Percentiles rank a stretch among this genome's conserved stretches.
Evolutionary conservation across 1,140 invertebrate species (phyloP).

Genomic region (Wiebesia pumilae): DNA sequence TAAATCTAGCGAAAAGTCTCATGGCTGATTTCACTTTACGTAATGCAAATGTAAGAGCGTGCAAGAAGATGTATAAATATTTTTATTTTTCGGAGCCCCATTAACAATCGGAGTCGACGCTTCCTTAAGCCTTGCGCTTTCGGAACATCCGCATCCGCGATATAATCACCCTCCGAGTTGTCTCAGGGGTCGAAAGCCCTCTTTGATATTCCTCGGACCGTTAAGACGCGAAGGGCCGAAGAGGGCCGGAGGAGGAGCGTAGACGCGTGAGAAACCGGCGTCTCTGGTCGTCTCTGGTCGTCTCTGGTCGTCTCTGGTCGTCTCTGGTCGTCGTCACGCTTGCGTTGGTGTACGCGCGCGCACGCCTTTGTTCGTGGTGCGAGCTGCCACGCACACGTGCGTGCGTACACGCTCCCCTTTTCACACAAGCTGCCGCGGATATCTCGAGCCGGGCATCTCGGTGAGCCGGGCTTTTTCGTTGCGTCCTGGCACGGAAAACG

Average conservation of each 20-base stretch:
- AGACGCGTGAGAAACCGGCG: conserved; percentile 48
- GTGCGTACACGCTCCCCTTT: not conserved
- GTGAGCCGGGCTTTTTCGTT: not conserved
- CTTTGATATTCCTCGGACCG: too few relatives aligned
- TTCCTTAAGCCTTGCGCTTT: too few relatives aligned
- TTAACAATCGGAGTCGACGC: too few relatives aligned
- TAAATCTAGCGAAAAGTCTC: too few relatives aligned
- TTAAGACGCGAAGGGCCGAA: not conserved
- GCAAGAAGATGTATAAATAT: too few relatives aligned
- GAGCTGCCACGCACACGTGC: not conserved
- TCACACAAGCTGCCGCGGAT: not conserved
- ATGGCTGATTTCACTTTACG: too few relatives aligned
- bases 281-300: conserved; percentile 12
- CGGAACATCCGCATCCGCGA: too few relatives aligned
- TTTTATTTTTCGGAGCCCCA: too few relatives aligned
- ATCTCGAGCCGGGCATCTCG: conserved; percentile 28
- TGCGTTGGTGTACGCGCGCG: conserved; percentile 26
- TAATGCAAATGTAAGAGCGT: too few relatives aligned
- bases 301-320: too few relatives aligned
- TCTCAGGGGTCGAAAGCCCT: not conserved
- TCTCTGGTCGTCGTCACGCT: conserved; percentile 42
- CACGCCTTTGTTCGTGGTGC: conserved; percentile 43
- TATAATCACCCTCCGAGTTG: not conserved
- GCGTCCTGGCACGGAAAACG: not conserved
- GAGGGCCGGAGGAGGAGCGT: not conserved